These are phyloP conservation scores for Phrixothrix hirtus DNA, from an alignment of 2,888 invertebrate species.

Conservation along the genomic window DNA sequence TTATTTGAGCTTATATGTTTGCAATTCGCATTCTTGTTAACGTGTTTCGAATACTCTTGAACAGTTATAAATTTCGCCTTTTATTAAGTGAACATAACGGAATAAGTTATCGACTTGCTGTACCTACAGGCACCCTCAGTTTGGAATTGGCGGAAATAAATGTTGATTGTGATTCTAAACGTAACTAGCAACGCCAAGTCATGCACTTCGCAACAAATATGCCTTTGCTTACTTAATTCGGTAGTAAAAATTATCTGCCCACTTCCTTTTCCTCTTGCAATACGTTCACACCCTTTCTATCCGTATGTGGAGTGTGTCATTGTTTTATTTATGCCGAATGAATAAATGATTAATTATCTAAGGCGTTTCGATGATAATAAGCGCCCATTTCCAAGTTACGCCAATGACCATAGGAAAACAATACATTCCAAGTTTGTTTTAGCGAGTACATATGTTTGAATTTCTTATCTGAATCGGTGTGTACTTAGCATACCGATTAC, in stretches of 20 bases:
- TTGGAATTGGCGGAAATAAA: neutral
- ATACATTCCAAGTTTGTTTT: neutral
- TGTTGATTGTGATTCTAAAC: neutral
- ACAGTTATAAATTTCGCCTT: neutral
- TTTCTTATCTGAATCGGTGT: neutral
- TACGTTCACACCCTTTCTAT: conserved; percentile 25
- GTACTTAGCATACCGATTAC: neutral
- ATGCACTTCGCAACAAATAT: neutral
- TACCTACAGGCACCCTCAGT: neutral
- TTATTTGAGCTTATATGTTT: neutral
- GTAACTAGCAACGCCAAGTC: neutral
- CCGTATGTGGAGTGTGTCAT: conserved; percentile 15
- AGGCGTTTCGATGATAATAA: too few species aligned
- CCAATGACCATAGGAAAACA: too few species aligned
- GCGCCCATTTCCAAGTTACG: too few species aligned
- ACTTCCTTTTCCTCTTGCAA: conserved; percentile 18
- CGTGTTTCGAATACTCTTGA: neutral
- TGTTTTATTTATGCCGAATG: conserved; percentile 5
- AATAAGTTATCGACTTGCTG: neutral
- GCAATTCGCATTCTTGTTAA: conserved; percentile 1
- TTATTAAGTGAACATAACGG: conserved; percentile 1
- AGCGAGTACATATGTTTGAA: too few species aligned
- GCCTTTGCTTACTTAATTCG: conserved; percentile 7
- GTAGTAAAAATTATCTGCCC: conserved; percentile 4
- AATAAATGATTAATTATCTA: neutral